Evolutionary conservation across 2,888 invertebrate genomes (phyloP).

Genomic region (Apodemia duryi): DNA sequence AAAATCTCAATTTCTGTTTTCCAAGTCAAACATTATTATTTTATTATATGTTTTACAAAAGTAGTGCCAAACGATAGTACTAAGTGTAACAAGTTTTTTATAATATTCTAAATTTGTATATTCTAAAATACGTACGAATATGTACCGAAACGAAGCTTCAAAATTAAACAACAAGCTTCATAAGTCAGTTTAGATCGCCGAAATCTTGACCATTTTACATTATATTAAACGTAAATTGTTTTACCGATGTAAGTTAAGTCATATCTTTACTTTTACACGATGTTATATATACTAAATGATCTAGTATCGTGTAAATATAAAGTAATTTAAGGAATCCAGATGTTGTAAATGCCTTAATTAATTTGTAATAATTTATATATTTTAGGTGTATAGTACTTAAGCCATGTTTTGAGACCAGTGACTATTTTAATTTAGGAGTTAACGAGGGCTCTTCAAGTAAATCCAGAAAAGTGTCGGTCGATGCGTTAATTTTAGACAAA

Average conservation of each 20-base stretch:
- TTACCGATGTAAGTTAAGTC: conserved; percentile 78
- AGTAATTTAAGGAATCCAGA: conserved; percentile 74
- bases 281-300: conserved; percentile 49
- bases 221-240: conserved; percentile 68
- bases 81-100: conserved; percentile 62
- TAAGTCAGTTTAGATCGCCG: conserved; percentile 71
- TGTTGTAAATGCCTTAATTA: conserved; percentile 75
- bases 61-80: conserved; percentile 77
- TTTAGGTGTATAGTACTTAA: conserved; percentile 80
- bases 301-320: conserved; percentile 73
- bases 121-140: conserved; percentile 47
- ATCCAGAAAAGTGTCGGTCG: conserved; percentile 61
- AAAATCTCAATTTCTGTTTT: conserved; percentile 47
- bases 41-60: conserved; percentile 51
- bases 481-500: conserved; percentile 37
- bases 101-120: conserved; percentile 58
- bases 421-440: conserved; percentile 76
- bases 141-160: conserved; percentile 60
- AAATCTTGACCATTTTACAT: conserved; percentile 74
- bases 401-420: conserved; percentile 79
- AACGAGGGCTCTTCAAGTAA: conserved; percentile 55
- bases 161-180: conserved; percentile 49
- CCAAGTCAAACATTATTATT: conserved; percentile 38
- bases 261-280: conserved; percentile 75
- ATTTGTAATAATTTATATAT: conserved; percentile 80